Evolutionary conservation across 2,113 vertebrate genomes (phyloP), one percentile per base, ranked within the genome.

Genomic region (Phyllostomus hastatus): DNA sequence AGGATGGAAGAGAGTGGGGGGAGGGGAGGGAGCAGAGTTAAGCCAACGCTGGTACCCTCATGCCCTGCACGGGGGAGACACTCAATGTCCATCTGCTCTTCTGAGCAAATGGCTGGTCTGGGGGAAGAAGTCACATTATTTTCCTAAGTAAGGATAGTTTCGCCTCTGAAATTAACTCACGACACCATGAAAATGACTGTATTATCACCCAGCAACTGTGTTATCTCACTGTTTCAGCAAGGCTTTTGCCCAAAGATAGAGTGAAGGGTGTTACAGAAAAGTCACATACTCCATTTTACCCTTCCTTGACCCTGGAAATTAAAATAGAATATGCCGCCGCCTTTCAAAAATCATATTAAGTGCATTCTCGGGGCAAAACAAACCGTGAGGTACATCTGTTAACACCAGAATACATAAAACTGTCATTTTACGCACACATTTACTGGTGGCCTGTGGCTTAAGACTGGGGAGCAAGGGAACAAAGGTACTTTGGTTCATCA

Each of bases 81-180:
- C 48, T 86, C 48, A 17, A 20, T 15, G 33, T 19, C 54, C 73
- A 69, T 15, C 48, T 57, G 50, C 26, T 61, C 10, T 67, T 91
- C 78, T 75, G 31, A 91, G 69, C 28, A 92, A 91, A 88, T 57
- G 54, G 79, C 67, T 52, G 46, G 67, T 69, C 52, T 82, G 35
- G 82, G 33, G 69, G 64, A 52, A 92, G 73, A 90, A 31, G 82
- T 46, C 64, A 61, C 69, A 17, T 78, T 67, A 50, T 87, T 89
- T 92, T 88, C 84, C 89, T 82, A 93, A 93, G 61, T 54, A 95
- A 91, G 20, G 70, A 24, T 59, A 48, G 84, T 48, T 54, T 87
- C 20, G 95, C 90, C 35, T 92, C 43, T 96, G 91, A 97, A 97
- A 97, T 31, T 95, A 26, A 48, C 82, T 50, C 57, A 92, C 26